A percentile compares a stretch with the other conserved stretches of the same genome.
phyloP scores from a whole-genome alignment of 2,888 invertebrate species.

The Trichacis sp. region DNA sequence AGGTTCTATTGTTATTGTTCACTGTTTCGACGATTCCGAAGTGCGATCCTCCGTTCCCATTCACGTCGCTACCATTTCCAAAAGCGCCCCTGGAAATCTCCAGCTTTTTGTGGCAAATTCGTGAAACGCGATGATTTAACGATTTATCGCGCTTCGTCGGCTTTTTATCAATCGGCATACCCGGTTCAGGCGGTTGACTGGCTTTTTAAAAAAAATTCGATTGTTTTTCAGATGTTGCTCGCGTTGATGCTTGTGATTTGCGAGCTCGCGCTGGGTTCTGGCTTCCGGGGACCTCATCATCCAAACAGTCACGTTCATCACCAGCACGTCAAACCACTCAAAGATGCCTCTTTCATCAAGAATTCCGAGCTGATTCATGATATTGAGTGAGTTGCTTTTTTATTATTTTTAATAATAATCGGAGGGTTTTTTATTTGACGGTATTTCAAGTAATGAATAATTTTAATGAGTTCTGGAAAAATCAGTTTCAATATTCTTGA shows the following conservation, averaged over 20 bases:
- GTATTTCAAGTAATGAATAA: too few species aligned
- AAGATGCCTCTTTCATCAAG: constrained; percentile 77
- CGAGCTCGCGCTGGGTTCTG: constrained; percentile 43
- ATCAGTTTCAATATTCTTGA: too few species aligned
- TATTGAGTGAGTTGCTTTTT: constrained; percentile 72
- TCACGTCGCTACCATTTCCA: constrained; percentile 38
- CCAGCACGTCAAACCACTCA: constrained; percentile 74
- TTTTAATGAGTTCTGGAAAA: too few species aligned
- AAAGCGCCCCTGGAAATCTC: constrained; percentile 15
- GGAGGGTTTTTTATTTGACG: too few species aligned
- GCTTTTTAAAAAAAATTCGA: too few species aligned
- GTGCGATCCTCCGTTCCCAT: constrained; percentile 43
- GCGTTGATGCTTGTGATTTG: constrained; percentile 31
- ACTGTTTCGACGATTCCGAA: constrained; percentile 50
- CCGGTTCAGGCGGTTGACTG: too few species aligned
- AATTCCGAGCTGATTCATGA: constrained; percentile 78
- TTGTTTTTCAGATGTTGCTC: constrained; percentile 35
- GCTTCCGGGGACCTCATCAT: constrained; percentile 76
- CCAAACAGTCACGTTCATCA: constrained; percentile 71
- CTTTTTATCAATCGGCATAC: too few species aligned
- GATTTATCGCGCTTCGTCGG: neutral
- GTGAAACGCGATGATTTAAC: neutral
- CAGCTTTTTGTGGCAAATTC: neutral
- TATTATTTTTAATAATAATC: too few species aligned
- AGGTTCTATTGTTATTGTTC: constrained; percentile 61